phyloP scores from a whole-genome alignment of 1,140 invertebrate species.

The Achroia grisella region DNA sequence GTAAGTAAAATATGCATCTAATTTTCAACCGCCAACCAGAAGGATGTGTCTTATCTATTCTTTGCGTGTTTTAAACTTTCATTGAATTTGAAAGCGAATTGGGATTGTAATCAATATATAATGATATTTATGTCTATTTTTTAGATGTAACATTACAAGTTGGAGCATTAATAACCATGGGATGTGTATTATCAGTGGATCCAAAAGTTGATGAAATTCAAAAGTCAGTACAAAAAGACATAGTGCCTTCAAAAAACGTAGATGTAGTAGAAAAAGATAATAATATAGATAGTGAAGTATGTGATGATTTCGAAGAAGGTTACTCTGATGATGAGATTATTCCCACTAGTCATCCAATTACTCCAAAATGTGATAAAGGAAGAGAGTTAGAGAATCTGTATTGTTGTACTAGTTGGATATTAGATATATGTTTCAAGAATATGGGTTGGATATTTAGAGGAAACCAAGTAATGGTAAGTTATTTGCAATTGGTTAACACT shows the following conservation, averaged over 20 bases:
- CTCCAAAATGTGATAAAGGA: constrained; percentile 25
- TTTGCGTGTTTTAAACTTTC: no score
- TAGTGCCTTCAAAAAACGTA: constrained; percentile 20
- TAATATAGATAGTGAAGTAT: constrained; percentile 30
- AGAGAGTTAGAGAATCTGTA: constrained; percentile 14
- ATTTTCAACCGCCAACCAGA: no score
- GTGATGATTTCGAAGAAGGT: constrained; percentile 62
- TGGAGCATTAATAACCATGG: constrained; percentile 83
- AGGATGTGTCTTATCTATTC: no score
- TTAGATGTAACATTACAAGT: constrained; percentile 79
- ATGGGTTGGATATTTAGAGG: constrained; percentile 62
- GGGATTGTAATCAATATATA: background rate
- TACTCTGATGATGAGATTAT: constrained; percentile 62
- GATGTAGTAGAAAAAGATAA: constrained; percentile 6
- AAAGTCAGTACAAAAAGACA: constrained; percentile 45
- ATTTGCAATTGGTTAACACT: constrained; percentile 4
- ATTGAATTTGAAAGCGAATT: no score
- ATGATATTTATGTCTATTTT: constrained; percentile 22
- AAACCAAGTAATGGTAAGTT: constrained; percentile 43
- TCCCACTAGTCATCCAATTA: constrained; percentile 25
- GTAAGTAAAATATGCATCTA: no score
- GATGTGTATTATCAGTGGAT: constrained; percentile 80
- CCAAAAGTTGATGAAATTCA: constrained; percentile 67
- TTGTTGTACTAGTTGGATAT: constrained; percentile 67
- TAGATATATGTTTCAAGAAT: constrained; percentile 74